Conservation (phyloP, 2,113 vertebrate genomes). For the Emydura subglobosa region DNA sequence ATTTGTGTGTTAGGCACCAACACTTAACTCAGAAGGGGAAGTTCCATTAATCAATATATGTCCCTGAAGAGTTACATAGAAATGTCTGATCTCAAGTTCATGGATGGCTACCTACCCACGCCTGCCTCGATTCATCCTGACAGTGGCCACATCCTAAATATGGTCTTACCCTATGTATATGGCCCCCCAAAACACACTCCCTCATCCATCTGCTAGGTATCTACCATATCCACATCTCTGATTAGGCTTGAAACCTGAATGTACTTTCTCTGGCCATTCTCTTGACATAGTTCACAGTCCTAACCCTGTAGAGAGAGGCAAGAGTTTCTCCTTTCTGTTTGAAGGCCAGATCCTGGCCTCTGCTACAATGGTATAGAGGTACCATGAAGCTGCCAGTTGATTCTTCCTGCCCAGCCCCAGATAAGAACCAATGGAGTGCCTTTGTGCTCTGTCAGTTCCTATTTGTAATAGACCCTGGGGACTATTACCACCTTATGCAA, state of each 20-base stretch:
- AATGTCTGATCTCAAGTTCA: neutral
- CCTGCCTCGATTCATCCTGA: neutral
- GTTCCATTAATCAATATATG: neutral
- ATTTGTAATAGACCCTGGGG: neutral
- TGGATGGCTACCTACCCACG: neutral
- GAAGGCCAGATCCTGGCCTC: neutral
- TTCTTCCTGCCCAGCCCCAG: neutral
- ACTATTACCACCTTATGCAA: neutral
- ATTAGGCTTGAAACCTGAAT: neutral
- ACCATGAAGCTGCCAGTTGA: neutral
- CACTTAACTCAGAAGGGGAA: neutral
- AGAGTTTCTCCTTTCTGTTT: neutral
- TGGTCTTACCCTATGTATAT: neutral
- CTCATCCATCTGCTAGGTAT: neutral
- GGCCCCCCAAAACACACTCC: neutral
- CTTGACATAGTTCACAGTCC: neutral
- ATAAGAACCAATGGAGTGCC: too few species aligned
- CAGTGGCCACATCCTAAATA: neutral
- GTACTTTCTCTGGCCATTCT: rapidly evolving
- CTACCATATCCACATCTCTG: neutral
- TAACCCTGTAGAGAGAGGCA: neutral
- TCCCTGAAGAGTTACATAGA: neutral
- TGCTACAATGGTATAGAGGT: neutral
- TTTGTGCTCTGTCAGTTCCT: neutral
- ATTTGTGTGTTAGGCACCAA: neutral